phyloP scores from a whole-genome alignment of 2,113 vertebrate species.

The Toxotes chatareus region DNA sequence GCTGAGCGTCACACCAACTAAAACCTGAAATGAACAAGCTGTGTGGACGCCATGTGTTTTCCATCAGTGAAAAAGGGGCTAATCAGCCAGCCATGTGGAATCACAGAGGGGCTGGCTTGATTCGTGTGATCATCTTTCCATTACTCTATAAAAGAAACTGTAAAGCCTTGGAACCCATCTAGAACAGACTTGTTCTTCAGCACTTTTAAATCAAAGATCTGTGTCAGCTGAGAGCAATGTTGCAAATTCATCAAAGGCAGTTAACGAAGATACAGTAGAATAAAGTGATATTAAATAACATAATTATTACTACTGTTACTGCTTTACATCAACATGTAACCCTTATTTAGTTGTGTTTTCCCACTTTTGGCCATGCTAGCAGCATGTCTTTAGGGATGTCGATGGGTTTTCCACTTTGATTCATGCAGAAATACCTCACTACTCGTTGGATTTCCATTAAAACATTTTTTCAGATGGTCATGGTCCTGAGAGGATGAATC shows the following conservation, averaged over 20 bases:
- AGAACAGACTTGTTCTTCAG: conserved; percentile 34
- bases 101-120: conserved; percentile 65
- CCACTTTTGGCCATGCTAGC: not conserved
- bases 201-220: conserved; percentile 39
- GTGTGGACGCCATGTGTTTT: conserved; percentile 76
- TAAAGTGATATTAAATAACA: not conserved
- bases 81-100: conserved; percentile 77
- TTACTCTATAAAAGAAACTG: conserved; percentile 72
- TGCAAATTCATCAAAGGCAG: conserved; percentile 6
- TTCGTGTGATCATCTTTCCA: conserved; percentile 72
- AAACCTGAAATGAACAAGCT: conserved; percentile 72
- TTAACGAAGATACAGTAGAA: not conserved
- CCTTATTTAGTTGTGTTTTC: not conserved
- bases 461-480: not conserved
- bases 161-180: conserved; percentile 49
- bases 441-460: not conserved
- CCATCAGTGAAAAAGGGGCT: conserved; percentile 70
- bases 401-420: not conserved
- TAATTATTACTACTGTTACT: not conserved
- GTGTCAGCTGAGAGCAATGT: conserved; percentile 21
- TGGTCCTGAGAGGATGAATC: not conserved
- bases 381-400: not conserved
- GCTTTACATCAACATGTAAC: not conserved
- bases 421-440: not conserved
- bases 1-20: conserved; percentile 45